A percentile compares a stretch with the other conserved stretches of the same genome.
Evolutionary conservation across 2,888 invertebrate genomes (phyloP).

Genomic region (Drosophila monieri): DNA sequence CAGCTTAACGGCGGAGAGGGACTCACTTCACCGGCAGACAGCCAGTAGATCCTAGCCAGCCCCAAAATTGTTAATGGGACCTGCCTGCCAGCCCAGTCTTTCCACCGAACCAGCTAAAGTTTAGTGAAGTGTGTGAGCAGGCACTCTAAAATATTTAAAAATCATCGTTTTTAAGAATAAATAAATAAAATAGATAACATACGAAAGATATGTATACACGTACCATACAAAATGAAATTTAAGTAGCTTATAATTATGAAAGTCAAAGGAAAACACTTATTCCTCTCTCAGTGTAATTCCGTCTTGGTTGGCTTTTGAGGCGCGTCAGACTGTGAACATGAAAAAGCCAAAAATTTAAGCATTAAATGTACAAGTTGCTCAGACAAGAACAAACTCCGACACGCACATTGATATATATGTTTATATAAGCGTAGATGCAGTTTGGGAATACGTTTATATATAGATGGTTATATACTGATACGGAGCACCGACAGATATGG

Average conservation of each 20-base stretch:
- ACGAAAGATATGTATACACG: background rate
- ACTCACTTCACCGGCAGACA: slow-evolving; percentile 70
- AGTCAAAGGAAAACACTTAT: background rate
- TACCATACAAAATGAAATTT: background rate
- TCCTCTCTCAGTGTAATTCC: slow-evolving; percentile 8
- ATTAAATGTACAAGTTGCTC: slow-evolving; percentile 71
- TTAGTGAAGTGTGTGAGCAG: slow-evolving; percentile 58
- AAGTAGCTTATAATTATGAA: background rate
- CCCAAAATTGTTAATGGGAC: slow-evolving; percentile 72
- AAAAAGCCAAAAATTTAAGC: slow-evolving; percentile 74
- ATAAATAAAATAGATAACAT: background rate
- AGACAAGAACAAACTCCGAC: slow-evolving; percentile 40
- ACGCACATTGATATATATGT: slow-evolving; percentile 14
- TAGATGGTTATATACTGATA: slow-evolving; percentile 28
- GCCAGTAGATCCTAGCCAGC: slow-evolving; percentile 58
- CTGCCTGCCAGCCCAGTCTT: slow-evolving; percentile 31
- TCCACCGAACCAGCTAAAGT: slow-evolving; percentile 32
- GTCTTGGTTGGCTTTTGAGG: slow-evolving; percentile 54
- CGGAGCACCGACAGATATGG: slow-evolving; percentile 50
- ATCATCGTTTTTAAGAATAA: background rate
- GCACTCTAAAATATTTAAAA: slow-evolving; percentile 24
- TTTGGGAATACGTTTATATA: slow-evolving; percentile 25
- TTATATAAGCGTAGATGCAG: slow-evolving; percentile 18
- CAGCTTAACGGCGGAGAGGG: slow-evolving; percentile 47
- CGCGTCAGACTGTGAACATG: slow-evolving; percentile 77